Conservation (phyloP, 30 jellyfish, hydroid and myxozoan species). For the Turritopsis rubra region DNA sequence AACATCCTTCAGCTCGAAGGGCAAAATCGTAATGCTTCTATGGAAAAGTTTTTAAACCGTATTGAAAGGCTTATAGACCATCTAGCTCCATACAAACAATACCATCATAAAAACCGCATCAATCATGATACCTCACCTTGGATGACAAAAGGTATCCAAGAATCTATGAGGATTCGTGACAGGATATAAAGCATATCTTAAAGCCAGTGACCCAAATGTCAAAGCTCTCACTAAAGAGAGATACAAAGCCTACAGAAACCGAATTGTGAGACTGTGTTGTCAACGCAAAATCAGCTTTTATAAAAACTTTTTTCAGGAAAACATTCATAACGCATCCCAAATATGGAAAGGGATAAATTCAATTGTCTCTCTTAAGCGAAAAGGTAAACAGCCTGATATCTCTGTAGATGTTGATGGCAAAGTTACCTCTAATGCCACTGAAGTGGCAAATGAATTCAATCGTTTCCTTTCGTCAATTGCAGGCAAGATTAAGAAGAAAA, state of each 20-base stretch:
- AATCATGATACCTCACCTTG: conserved; percentile 3
- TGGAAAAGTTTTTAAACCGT: not conserved
- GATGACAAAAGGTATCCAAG: conserved; percentile 1
- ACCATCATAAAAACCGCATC: not conserved
- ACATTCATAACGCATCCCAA: not conserved
- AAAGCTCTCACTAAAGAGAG: not conserved
- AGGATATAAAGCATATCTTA: not conserved
- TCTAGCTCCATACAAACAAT: not conserved
- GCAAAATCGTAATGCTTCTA: not conserved
- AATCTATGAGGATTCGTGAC: conserved; percentile 1
- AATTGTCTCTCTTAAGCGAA: not conserved
- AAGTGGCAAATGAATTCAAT: not conserved
- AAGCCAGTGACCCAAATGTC: not conserved
- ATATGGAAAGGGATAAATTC: not conserved
- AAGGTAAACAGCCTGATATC: not conserved
- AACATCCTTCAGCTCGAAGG: not conserved
- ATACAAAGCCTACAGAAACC: conserved; percentile 1
- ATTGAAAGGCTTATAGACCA: not conserved
- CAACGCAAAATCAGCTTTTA: not conserved
- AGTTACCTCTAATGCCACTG: not conserved
- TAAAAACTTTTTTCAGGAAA: no score
- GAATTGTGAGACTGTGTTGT: not conserved
- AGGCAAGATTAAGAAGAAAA: no score
- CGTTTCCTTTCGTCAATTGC: no score
- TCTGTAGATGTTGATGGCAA: not conserved